Evolutionary conservation across 2,113 vertebrate species (phyloP).

Genomic region (Manacus vitellinus): DNA sequence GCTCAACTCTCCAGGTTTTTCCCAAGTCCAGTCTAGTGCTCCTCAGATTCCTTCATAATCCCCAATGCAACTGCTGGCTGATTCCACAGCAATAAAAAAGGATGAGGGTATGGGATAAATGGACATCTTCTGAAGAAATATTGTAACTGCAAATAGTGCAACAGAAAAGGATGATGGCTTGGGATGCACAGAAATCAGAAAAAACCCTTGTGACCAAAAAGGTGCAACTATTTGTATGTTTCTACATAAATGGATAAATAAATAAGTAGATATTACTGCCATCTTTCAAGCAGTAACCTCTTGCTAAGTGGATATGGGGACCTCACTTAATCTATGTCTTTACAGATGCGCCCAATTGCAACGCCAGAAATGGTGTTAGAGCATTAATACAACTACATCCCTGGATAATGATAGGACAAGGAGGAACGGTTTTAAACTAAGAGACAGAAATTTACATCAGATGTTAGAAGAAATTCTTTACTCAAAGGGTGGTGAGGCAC

Average conservation of each 20-base stretch:
- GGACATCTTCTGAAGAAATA: not conserved
- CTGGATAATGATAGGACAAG: not conserved
- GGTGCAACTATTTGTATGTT: not conserved
- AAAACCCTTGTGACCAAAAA: not conserved
- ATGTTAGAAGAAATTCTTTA: not conserved
- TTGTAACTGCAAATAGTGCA: not conserved
- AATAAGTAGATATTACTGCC: not conserved
- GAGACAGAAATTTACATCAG: not conserved
- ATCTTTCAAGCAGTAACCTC: not conserved
- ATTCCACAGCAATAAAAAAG: not conserved
- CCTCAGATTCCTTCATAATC: not conserved
- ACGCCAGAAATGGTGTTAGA: not conserved
- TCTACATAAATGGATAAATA: not conserved
- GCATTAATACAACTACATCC: not conserved
- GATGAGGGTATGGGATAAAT: not conserved
- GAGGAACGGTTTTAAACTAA: accelerated
- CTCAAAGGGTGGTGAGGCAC: not conserved
- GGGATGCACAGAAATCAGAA: not conserved
- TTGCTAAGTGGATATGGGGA: not conserved
- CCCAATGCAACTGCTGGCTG: not conserved
- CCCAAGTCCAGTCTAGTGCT: not conserved
- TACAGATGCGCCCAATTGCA: not conserved
- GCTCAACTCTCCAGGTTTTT: not conserved
- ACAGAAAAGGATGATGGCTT: not conserved
- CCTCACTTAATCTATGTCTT: not conserved